Base-by-base conservation (phyloP, 2,797 vertebrate genomes). In the Fratercula arctica region DNA sequence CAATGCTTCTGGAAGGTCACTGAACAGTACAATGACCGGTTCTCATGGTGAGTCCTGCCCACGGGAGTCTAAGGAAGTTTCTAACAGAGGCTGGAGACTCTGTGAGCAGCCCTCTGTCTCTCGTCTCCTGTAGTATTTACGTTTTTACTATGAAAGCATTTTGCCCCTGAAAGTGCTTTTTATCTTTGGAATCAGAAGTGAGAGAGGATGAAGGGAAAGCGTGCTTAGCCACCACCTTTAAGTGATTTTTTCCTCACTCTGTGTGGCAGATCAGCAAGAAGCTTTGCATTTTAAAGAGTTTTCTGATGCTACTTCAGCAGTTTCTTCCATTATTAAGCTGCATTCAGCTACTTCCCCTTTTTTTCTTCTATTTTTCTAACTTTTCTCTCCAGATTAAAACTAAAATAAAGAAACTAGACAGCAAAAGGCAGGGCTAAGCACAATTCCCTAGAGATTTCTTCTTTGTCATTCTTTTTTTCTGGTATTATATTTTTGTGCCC, bases 241-340 rank as follows among this genome's bases (percentile, higher is more conserved):
- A 83, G 93, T 78, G 82, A 89, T 8, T 6, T n/a, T 80, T 76
- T 25, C 87, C 41, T 66, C 64, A 51, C 46, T 54, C 70, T 69
- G 43, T 2, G 6, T 51, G 59, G 90, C 24, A 50, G 73, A 89
- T 91, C 69, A 57, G 87, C 67, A 35, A 29, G 70, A 90, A 89
- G 60, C 85, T 91, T 84, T 88, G 66, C 94, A 87, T 95, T 93
- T 92, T 86, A 87, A 91, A 92, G 87, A 90, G 86, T n/a, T 33
- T 87, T 93, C 85, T 92, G 92, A 79, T 78, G 93, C 85, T 67
- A 87, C 79, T 95, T 93, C 94, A 96, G 93, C 95, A 93, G 31
- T 90, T 96, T 83, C 73, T 90, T 93, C 94, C 87, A 70, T 95
- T 88, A 87, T 89, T 53, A 91, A 93, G 86, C 85, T 84, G 77